These are phyloP conservation scores for Byasa hedistus DNA, from an alignment of 2,888 invertebrate species.

Conservation along the genomic window DNA sequence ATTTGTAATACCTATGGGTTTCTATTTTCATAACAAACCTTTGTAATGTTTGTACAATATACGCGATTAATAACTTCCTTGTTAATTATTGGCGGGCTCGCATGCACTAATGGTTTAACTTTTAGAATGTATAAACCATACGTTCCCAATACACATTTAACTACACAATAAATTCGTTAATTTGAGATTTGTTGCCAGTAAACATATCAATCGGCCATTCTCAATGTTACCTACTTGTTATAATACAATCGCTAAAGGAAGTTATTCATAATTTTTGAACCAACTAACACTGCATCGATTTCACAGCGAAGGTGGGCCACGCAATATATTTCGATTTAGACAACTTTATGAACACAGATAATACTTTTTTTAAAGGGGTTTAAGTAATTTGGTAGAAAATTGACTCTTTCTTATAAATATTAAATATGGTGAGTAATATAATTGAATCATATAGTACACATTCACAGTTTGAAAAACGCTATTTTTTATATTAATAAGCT, in stretches of 20 bases:
- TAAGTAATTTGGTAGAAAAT: constrained; percentile 42
- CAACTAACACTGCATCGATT: constrained; percentile 36
- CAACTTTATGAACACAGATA: constrained; percentile 39
- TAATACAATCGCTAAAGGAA: constrained; percentile 39
- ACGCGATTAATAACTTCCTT: constrained; percentile 30
- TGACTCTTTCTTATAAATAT: constrained; percentile 36
- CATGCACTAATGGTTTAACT: constrained; percentile 26
- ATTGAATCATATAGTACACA: background rate
- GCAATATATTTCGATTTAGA: constrained; percentile 29
- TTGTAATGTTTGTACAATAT: no score
- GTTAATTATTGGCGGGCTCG: constrained; percentile 37
- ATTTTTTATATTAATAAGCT: constrained; percentile 35
- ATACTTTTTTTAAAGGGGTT: constrained; percentile 32
- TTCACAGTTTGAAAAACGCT: constrained; percentile 16
- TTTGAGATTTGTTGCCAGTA: constrained; percentile 75
- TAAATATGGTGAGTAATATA: constrained; percentile 21
- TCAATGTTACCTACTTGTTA: constrained; percentile 54
- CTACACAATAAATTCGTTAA: constrained; percentile 74
- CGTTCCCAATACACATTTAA: constrained; percentile 38
- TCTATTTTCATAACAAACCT: background rate
- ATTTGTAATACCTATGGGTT: background rate
- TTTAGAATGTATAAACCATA: constrained; percentile 32
- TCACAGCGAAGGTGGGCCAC: constrained; percentile 29
- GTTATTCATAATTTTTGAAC: constrained; percentile 29
- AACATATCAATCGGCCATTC: constrained; percentile 78